Conservation (phyloP, 2,113 vertebrate genomes). For the Chunga burmeisteri region DNA sequence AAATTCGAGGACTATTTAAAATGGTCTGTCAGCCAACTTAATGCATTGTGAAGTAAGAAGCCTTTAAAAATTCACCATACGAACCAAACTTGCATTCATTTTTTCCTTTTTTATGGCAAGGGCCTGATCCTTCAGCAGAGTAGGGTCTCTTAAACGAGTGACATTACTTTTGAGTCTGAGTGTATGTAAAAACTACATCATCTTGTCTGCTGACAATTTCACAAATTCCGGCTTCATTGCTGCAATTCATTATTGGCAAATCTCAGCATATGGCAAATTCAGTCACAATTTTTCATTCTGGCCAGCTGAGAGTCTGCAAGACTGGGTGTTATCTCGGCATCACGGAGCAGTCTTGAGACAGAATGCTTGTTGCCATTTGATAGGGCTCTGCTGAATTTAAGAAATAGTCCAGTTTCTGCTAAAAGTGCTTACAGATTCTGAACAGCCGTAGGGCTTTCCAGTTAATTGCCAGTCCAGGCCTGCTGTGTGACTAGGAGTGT, state of each 20-base stretch:
- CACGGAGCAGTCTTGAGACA: background rate
- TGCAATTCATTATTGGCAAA: background rate
- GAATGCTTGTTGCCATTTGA: background rate
- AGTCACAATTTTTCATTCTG: background rate
- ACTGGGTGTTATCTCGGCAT: background rate
- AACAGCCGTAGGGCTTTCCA: background rate
- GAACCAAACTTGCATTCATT: background rate
- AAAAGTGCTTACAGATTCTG: background rate
- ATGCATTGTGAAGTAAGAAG: background rate
- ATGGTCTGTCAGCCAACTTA: accelerated
- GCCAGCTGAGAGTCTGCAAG: background rate
- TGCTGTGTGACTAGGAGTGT: background rate
- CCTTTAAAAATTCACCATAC: background rate
- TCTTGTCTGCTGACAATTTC: background rate
- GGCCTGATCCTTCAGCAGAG: background rate
- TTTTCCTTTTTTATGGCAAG: background rate
- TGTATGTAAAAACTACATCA: background rate
- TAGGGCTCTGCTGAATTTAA: background rate
- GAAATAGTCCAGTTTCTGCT: background rate
- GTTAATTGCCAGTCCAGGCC: background rate
- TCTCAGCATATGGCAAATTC: background rate
- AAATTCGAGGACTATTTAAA: background rate
- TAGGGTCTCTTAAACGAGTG: background rate
- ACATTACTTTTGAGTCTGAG: background rate
- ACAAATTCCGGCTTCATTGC: background rate